Evolutionary conservation across 37 sponge, comb jelly and placozoan genomes (phyloP).

Genomic region (Geodia barretti): DNA sequence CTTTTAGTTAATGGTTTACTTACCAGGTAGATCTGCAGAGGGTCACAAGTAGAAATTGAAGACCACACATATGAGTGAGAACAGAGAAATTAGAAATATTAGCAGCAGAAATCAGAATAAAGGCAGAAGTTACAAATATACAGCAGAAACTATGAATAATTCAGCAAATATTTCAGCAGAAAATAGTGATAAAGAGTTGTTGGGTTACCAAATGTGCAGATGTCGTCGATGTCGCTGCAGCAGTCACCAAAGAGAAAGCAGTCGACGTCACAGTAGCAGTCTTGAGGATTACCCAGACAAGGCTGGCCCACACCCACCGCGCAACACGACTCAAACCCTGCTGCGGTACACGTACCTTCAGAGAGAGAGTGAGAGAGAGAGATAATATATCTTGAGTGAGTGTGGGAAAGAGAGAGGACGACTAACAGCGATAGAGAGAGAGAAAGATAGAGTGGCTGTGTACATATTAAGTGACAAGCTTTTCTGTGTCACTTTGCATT

Average conservation of each 20-base stretch:
- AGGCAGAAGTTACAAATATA: not conserved
- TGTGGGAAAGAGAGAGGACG: constrained; percentile 5
- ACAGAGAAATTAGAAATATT: not conserved
- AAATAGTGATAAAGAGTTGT: not conserved
- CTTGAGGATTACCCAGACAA: not conserved
- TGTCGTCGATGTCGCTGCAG: not conserved
- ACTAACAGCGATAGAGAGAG: not conserved
- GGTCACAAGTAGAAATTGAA: no score
- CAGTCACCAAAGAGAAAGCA: not conserved
- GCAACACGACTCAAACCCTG: not conserved
- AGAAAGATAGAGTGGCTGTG: not conserved
- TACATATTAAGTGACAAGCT: no score
- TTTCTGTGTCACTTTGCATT: no score
- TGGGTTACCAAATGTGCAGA: not conserved
- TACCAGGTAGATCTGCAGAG: no score
- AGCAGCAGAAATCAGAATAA: no score
- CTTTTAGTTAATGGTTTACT: not conserved
- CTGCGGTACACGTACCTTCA: not conserved
- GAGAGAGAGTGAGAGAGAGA: constrained; percentile 16
- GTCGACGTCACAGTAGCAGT: not conserved
- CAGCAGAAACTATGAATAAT: not conserved
- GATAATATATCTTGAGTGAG: not conserved
- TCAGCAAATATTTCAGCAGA: constrained; percentile 1
- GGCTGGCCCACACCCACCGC: not conserved
- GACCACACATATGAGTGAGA: no score